Base-by-base conservation (phyloP, 2,113 vertebrate species). In the Bufo bufo region DNA sequence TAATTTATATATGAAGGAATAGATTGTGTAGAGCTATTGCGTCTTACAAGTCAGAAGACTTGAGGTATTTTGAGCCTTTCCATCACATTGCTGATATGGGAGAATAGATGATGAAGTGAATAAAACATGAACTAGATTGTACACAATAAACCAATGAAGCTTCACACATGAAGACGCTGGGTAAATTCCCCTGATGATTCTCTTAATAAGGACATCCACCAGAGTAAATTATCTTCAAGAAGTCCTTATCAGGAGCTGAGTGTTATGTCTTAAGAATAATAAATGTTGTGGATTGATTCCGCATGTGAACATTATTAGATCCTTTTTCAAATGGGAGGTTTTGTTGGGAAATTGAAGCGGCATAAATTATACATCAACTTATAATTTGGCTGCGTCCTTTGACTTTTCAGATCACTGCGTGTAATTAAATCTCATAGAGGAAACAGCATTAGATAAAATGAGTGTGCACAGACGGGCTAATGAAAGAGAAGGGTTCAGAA, bases 121-220 rank as follows among this genome's bases (percentile, higher is more conserved):
- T 87, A 80, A 87, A 87, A 87, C 77, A 87, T 87, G 77, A 69
- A 56, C 66, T 65, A 23, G 85, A 33, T 11, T 66, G 49, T 65
- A 69, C 75, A 58, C 65, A 87, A 87, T 80, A 45, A 80, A 71
- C 65, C 85, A 79, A 66, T 80, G 14, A 69, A 81, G 77, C 61
- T 20, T 87, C 77, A 80, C 77, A 87, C 47, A 59, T 80, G 77
- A 81, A 80, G 49, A 66, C 10, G 63, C 77, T 54, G 16, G 43
- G 61, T 69, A 80, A 71, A 87, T 71, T 66, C 85, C 85, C 85
- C 33, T 69, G 85, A 52, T 80, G 50, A 81, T 56, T 87, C 17
- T 80, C 61, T 80, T 87, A 87, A 87, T 87, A 80, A 87, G 85
- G 72, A 71, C 85, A 80, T 87, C 63, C 59, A 87, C 49, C 69